These are phyloP conservation scores for Notospermus geniculatus DNA, from an alignment of 1,140 invertebrate genomes.

Conservation along the genomic window DNA sequence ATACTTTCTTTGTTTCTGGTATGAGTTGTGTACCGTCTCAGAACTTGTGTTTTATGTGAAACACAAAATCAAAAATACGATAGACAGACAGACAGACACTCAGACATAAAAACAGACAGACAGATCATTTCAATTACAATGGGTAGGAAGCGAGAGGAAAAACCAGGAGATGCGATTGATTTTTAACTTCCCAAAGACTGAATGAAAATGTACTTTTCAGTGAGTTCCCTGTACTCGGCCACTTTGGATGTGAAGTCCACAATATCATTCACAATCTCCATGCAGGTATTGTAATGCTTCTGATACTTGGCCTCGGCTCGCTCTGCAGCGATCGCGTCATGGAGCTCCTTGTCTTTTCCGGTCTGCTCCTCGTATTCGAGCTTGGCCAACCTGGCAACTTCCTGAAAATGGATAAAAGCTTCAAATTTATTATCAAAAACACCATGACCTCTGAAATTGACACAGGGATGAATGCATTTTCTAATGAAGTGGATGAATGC, in stretches of 20 bases:
- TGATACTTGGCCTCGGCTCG: conserved; percentile 43
- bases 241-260: conserved; percentile 52
- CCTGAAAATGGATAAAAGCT: conserved; percentile 27
- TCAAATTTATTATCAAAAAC: conserved; percentile 1
- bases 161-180: too few species aligned
- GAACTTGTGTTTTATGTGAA: neutral
- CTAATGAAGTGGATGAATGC: too few species aligned
- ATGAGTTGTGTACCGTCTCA: neutral
- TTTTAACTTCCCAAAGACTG: too few species aligned
- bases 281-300: conserved; percentile 50
- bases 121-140: too few species aligned
- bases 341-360: conserved; percentile 45
- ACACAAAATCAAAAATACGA: neutral
- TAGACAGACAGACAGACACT: too few species aligned
- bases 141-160: too few species aligned
- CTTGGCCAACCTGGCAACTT: conserved; percentile 45
- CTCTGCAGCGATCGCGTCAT: conserved; percentile 51
- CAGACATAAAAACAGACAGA: too few species aligned
- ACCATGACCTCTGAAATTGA: neutral
- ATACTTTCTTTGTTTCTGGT: neutral
- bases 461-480: too few species aligned
- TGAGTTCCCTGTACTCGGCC: conserved; percentile 52
- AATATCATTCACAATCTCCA: conserved; percentile 43
- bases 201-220: conserved; percentile 43
- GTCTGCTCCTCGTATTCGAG: conserved; percentile 51